Evolutionary conservation across 2,888 invertebrate species (phyloP), one percentile per base, ranked within the genome.

Genomic region (Brachyptera risi): DNA sequence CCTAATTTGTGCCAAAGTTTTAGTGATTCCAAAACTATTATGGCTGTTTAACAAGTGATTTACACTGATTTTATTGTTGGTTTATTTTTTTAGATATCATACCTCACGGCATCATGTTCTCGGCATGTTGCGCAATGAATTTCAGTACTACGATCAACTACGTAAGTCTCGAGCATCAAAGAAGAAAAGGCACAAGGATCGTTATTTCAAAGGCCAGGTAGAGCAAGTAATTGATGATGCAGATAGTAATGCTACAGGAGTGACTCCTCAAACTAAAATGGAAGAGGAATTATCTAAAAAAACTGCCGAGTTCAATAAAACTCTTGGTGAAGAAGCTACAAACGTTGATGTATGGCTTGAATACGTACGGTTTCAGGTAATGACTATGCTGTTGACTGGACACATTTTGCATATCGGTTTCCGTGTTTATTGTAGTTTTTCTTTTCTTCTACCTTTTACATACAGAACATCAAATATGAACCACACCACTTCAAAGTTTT

Each of bases 341-440:
- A 75, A 84, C 68, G 71, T 85, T 27, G 71, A 78, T 31, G 70
- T 77, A 44, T 87, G 87, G 87, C 68, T 85, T 17, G 75, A 83
- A 64, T 83, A 83, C 69, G 75, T 84, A 5, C 70, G 78, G 31
- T 80, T 82, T 70, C 85, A 87, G 69, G 78, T 75, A 68, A 24
- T n/a, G n/a, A n/a, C n/a, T n/a, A n/a, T n/a, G n/a, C n/a, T n/a
- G n/a, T n/a, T n/a, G n/a, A n/a, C n/a, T n/a, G n/a, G n/a, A n/a
- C n/a, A n/a, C n/a, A n/a, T n/a, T n/a, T n/a, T n/a, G n/a, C n/a
- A n/a, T n/a, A n/a, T n/a, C n/a, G n/a, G n/a, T n/a, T n/a, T n/a
- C n/a, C n/a, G n/a, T n/a, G n/a, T n/a, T n/a, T n/a, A n/a, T n/a
- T n/a, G n/a, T n/a, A n/a, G n/a, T n/a, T n/a, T n/a, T n/a, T n/a